phyloP scores from a whole-genome alignment of 2,797 vertebrate genomes.

The Mastacembelus armatus region DNA sequence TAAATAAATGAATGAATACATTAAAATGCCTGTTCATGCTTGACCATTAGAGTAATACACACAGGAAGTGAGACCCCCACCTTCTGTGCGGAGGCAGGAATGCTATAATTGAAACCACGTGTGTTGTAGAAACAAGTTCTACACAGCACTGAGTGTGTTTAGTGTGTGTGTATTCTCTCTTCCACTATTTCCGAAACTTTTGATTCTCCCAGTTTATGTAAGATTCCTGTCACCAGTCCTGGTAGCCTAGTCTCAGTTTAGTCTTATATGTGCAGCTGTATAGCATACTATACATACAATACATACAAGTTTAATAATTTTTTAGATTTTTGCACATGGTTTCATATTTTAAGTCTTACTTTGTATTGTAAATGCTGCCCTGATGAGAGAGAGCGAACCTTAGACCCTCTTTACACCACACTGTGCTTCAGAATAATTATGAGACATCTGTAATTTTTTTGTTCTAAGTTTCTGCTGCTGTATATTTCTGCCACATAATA shows the following conservation, averaged over 20 bases:
- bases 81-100: constrained; percentile 74
- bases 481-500: no score
- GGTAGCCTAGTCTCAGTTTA: constrained; percentile 23
- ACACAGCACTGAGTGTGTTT: constrained; percentile 14
- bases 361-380: no score
- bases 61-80: constrained; percentile 76
- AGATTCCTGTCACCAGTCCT: constrained; percentile 39
- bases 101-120: constrained; percentile 84
- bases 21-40: constrained; percentile 77
- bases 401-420: no score
- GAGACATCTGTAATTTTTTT: not conserved
- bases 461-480: not conserved
- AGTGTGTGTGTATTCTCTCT: constrained; percentile 24
- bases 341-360: no score
- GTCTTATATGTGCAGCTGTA: no score
- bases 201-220: constrained; percentile 47
- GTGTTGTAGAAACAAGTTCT: constrained; percentile 71
- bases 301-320: no score
- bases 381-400: no score
- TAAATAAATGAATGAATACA: constrained; percentile 72
- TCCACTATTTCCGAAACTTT: constrained; percentile 50
- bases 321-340: no score
- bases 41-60: constrained; percentile 74
- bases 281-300: no score
- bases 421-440: no score